Base-by-base conservation (phyloP, 2,113 vertebrate species). In the Anolis carolinensis region DNA sequence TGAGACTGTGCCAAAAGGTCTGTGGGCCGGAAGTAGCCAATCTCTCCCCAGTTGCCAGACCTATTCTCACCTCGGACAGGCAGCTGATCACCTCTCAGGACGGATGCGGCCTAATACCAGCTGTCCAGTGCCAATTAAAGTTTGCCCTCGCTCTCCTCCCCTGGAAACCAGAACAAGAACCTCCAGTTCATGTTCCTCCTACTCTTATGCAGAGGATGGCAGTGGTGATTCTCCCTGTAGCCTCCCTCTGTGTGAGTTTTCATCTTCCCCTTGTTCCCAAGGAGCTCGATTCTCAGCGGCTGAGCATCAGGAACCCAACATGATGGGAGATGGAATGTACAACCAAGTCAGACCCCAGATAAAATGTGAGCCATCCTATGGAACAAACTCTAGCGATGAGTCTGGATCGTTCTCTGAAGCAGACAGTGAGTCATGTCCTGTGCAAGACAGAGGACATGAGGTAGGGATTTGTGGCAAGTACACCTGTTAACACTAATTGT, bases 111-210 rank as follows among this genome's bases (percentile, higher is more conserved):
- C 98, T 50, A 99, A 98, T 96, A 98, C 98, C 97, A 99, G 98
- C 97, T 99, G 99, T 95, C 99, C 98, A 32, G 98, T 99, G 97
- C 99, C 99, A 97, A 99, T 99, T 95, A 99, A 99, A 97, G 98
- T 99, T 90, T 99, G 98, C 95, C 98, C 98, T 44, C 98, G 99
- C 89, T 99, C 99, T 1, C 98, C 99, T 32, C 98, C 98, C 11
- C 96, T 98, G 88, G 99, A 99, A 96, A 98, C 98, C 68, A 98
- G 98, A 91, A 99, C 99, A 87, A 96, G 98, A 91, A 99, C 99
- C 86, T 99, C 99, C 93, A 99, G 98, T 95, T 99, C 99, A 1
- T 99, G 99, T 90, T 99, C 99, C 76, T 99, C 99, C 55, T 99
- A 99, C 93, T 99, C 99, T 0, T 99, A 98, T 2, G 98, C 98